A percentile compares a stretch with the other conserved stretches of the same genome.
These are phyloP conservation scores for Phymanthus crucifer DNA, from an alignment of 92 coral and sea anemone genomes.

Conservation along the genomic window DNA sequence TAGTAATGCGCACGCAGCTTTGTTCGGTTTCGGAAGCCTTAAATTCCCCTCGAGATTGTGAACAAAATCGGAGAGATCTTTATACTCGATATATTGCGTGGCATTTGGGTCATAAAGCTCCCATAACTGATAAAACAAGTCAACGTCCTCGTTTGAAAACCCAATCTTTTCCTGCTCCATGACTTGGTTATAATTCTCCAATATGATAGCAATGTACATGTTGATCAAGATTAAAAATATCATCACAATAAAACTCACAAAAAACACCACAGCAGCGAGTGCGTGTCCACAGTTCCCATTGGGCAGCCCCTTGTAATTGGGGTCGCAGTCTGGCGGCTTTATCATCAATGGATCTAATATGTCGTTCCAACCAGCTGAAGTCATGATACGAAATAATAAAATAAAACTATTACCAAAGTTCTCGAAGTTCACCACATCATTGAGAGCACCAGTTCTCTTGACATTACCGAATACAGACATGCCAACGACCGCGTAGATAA, in stretches of 20 bases:
- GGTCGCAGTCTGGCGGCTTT: constrained; percentile 88
- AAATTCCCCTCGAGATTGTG: constrained; percentile 79
- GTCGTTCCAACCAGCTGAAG: constrained; percentile 99
- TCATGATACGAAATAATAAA: constrained; percentile 87
- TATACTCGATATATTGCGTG: constrained; percentile 78
- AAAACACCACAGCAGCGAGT: constrained; percentile 55
- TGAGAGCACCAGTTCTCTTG: constrained; percentile 85
- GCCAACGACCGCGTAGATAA: constrained; percentile 90
- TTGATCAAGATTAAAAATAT: constrained; percentile 88
- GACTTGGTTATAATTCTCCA: constrained; percentile 90
- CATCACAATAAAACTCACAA: constrained; percentile 72
- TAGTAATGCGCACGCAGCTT: constrained; percentile 89
- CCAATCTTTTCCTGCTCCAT: constrained; percentile 96
- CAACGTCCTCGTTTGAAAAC: constrained; percentile 88
- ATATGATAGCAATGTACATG: constrained; percentile 94
- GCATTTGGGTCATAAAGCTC: constrained; percentile 83
- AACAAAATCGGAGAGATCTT: constrained; percentile 84
- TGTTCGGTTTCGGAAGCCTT: constrained; percentile 78
- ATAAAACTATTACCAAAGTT: constrained; percentile 80
- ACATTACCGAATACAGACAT: constrained; percentile 92
- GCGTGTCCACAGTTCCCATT: constrained; percentile 87
- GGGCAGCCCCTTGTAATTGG: constrained; percentile 60
- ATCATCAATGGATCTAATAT: constrained; percentile 85
- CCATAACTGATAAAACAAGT: constrained; percentile 89
- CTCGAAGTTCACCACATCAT: constrained; percentile 93